Conservation (phyloP, 1,140 invertebrate genomes). For the Portunus trituberculatus region DNA sequence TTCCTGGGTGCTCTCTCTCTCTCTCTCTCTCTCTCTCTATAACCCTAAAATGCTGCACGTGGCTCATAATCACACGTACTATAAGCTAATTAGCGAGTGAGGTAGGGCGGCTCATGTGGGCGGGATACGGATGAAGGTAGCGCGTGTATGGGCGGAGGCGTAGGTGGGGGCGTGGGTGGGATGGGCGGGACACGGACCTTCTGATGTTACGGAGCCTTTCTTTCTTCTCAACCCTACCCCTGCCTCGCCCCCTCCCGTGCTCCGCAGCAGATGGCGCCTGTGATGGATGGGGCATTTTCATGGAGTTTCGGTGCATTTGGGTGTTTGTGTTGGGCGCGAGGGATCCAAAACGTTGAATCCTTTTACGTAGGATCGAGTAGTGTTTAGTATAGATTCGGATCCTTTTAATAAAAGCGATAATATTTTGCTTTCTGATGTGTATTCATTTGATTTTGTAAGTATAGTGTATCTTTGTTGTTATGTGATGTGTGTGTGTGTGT, state of each 20-base stretch:
- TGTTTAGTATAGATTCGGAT: not conserved
- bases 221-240: not conserved
- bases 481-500: not conserved
- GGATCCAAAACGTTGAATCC: not conserved
- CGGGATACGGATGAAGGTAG: too few species aligned
- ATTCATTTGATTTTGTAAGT: not conserved
- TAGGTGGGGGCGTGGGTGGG: not conserved
- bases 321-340: slow-evolving; percentile 42
- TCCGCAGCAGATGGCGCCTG: not conserved
- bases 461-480: not conserved
- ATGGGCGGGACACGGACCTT: not conserved
- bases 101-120: not conserved
- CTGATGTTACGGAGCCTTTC: slow-evolving; percentile 1
- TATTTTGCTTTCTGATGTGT: not conserved
- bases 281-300: slow-evolving; percentile 42
- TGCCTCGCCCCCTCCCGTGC: not conserved
- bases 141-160: not conserved
- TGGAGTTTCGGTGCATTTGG: slow-evolving; percentile 45
- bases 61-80: slow-evolving; percentile 32
- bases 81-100: not conserved
- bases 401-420: not conserved
- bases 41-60: not conserved
- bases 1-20: not conserved
- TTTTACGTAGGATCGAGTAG: slow-evolving; percentile 22
- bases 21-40: not conserved